A percentile compares a stretch with the other conserved stretches of the same genome.
Conservation (phyloP, 2,113 vertebrate genomes). For the Crypturellus undulatus region DNA sequence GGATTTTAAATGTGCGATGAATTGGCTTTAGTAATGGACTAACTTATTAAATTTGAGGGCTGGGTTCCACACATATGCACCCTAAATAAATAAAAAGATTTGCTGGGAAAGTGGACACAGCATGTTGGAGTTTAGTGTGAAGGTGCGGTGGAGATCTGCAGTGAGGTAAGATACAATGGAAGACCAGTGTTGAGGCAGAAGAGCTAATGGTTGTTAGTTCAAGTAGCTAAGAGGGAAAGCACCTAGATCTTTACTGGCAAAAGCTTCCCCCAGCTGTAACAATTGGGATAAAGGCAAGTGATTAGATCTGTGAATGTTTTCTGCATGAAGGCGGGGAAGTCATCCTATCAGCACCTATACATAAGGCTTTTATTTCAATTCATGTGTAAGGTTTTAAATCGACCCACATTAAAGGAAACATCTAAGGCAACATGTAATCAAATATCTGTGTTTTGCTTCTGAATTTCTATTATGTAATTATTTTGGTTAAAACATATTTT, state of each 20-base stretch:
- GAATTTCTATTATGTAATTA: not conserved
- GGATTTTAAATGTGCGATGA: not conserved
- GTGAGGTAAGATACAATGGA: not conserved
- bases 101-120: rapidly evolving
- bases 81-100: not conserved
- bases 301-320: not conserved
- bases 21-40: not conserved
- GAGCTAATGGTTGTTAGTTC: not conserved
- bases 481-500: not conserved
- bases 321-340: not conserved
- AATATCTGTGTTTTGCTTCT: not conserved
- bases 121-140: not conserved
- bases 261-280: not conserved
- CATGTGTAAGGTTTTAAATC: not conserved
- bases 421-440: not conserved
- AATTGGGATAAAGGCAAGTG: not conserved
- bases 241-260: not conserved
- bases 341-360: not conserved
- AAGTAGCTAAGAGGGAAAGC: not conserved
- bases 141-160: not conserved
- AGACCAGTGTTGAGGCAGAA: not conserved
- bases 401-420: too few species aligned
- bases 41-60: not conserved
- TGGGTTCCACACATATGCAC: too few species aligned
- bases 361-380: not conserved